Base-by-base conservation (phyloP, 2,113 vertebrate genomes). In the Circaetus gallicus region DNA sequence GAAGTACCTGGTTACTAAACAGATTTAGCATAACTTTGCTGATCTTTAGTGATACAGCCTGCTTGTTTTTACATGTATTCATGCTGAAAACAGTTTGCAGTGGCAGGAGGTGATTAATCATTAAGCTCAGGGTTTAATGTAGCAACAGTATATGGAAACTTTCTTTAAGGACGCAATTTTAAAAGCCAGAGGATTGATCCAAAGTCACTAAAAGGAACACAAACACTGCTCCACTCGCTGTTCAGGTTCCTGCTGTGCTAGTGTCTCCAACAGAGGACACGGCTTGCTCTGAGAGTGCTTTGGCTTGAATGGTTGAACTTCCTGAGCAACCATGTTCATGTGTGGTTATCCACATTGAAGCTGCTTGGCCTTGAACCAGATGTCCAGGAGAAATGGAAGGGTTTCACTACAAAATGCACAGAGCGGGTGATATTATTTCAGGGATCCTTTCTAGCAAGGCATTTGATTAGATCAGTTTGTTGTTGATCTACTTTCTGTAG, bases 51-150 rank as follows among this genome's bases (percentile, higher is more conserved):
- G 61, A 62, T 31, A 76, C 21, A 94, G 28, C 24, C 38, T 95
- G 56, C 88, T 91, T 95, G 26, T 56, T 96, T 96, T 95, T 56
- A 50, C 19, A 32, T 31, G 21, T 52, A 82, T 88, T 97, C n/a
- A 32, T 61, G 42, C 76, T 84, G 89, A 96, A 92, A 93, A 86
- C 10, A 63, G 87, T 72, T 72, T 89, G 56, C 11, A 79, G 79
- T 45, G 42, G 34, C 43, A 97, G 52, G 31, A 96, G 81, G 45
- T 82, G 78, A 95, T 91, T 92, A 95, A 97, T 95, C 77, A 66
- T 78, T 94, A 92, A 72, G 50, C 29, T 87, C 58, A 42, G 45
- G 25, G 69, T 94, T 96, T 97, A 97, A 87, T 36, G 36, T 45
- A 93, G 67, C 63, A 74, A 82, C 45, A 92, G 56, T 78, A 66